A percentile compares a stretch with the other conserved stretches of the same genome.
Conservation (phyloP, 1,140 invertebrate genomes). For the Bombus pascuorum region DNA sequence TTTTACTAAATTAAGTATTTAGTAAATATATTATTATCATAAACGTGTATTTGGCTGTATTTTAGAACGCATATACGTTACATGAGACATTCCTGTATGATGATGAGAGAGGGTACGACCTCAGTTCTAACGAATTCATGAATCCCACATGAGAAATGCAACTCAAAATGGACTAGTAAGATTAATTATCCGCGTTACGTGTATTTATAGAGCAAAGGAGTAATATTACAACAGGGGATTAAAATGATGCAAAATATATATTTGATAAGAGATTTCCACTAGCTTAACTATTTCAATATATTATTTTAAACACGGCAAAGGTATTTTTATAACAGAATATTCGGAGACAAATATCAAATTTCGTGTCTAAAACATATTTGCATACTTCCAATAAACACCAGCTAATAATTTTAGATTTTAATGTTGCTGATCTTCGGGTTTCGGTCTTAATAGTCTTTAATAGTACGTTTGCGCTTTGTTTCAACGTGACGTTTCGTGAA, state of each 20-base stretch:
- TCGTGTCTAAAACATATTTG: not conserved
- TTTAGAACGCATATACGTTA: not conserved
- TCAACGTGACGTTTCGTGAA: too few relatives aligned
- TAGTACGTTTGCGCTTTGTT: too few relatives aligned
- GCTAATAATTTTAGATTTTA: too few relatives aligned
- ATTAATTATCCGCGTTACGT: not conserved
- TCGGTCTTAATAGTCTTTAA: too few relatives aligned
- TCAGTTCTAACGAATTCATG: not conserved
- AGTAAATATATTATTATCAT: too few relatives aligned
- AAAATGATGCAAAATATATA: not conserved
- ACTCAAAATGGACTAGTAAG: not conserved
- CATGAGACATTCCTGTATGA: not conserved
- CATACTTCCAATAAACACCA: too few relatives aligned
- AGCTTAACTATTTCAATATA: not conserved
- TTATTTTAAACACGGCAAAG: not conserved
- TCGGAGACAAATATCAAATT: not conserved
- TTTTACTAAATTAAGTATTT: too few relatives aligned
- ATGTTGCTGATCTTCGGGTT: too few relatives aligned
- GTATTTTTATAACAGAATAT: not conserved
- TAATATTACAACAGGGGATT: not conserved
- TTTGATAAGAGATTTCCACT: not conserved
- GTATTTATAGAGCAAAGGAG: not conserved
- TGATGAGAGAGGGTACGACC: not conserved
- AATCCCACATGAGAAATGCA: constrained; percentile 7
- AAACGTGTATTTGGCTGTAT: not conserved